Conservation (phyloP, 2,797 vertebrate genomes). For the Gadopsis bispinosus region DNA sequence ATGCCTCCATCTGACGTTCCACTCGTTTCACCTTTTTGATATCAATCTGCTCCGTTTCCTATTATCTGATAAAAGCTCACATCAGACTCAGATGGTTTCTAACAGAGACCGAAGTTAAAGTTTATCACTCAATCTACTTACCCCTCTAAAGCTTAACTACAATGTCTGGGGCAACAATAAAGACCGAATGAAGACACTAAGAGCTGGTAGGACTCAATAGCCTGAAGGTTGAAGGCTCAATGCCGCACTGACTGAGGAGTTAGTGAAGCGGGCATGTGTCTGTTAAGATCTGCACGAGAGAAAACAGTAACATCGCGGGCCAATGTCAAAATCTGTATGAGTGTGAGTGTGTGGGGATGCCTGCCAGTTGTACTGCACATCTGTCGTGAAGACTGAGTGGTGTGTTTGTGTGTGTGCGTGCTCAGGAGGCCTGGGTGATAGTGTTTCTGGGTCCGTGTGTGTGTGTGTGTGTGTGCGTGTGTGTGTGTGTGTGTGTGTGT, state of each 20-base stretch:
- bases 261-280: conserved; percentile 24
- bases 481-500: neutral
- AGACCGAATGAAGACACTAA: conserved; percentile 46
- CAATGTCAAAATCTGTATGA: conserved; percentile 22
- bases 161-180: conserved; percentile 57
- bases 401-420: too few relatives aligned
- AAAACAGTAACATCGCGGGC: conserved; percentile 13
- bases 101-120: conserved; percentile 63
- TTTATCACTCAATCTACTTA: conserved; percentile 67
- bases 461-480: conserved; percentile 2
- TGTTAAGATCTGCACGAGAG: conserved; percentile 12
- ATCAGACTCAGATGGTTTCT: conserved; percentile 50
- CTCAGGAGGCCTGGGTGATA: too few relatives aligned
- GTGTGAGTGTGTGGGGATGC: neutral
- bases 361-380: conserved; percentile 17
- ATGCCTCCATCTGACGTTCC: neutral
- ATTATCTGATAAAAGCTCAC: conserved; percentile 42
- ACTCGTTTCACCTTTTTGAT: conserved; percentile 17
- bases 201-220: conserved; percentile 42
- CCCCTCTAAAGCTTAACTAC: conserved; percentile 56
- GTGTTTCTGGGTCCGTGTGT: too few relatives aligned
- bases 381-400: conserved; percentile 20
- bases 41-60: conserved; percentile 17
- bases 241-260: conserved; percentile 31
- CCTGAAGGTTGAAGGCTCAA: conserved; percentile 53